Evolutionary conservation across 2,113 vertebrate species (phyloP).

Genomic region (Dasyprocta punctata): DNA sequence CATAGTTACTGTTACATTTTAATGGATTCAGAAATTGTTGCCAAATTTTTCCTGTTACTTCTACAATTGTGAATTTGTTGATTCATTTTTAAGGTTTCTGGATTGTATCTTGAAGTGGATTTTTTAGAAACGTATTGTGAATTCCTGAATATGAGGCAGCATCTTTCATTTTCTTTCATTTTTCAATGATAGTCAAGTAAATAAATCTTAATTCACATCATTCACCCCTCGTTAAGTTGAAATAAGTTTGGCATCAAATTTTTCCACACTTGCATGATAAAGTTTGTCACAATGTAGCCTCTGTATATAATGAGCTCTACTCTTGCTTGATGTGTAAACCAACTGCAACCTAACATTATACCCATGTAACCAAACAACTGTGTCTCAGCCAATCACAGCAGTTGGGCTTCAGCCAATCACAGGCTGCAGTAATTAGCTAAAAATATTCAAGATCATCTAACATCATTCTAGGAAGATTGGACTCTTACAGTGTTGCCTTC

Average conservation of each 20-base stretch:
- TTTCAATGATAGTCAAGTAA: constrained; percentile 17
- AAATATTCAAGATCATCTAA: neutral
- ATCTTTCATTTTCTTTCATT: neutral
- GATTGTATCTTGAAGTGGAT: neutral
- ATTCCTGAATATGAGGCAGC: neutral
- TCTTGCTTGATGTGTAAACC: neutral
- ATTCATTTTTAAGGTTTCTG: neutral
- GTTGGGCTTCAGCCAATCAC: neutral
- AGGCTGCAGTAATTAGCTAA: neutral
- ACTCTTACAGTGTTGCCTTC: neutral
- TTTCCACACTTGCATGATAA: neutral
- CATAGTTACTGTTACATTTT: neutral
- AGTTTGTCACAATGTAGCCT: neutral
- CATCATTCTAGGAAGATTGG: neutral
- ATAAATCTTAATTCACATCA: neutral
- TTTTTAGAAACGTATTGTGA: neutral
- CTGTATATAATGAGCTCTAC: neutral
- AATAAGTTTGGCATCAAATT: neutral
- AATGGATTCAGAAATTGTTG: neutral
- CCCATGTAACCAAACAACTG: neutral
- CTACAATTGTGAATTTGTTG: neutral
- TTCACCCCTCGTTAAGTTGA: neutral
- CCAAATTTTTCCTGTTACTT: neutral
- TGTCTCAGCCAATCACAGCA: neutral
- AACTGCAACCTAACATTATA: neutral